These are phyloP conservation scores for Pogona vitticeps DNA, from an alignment of 2,113 vertebrate species.

Conservation along the genomic window DNA sequence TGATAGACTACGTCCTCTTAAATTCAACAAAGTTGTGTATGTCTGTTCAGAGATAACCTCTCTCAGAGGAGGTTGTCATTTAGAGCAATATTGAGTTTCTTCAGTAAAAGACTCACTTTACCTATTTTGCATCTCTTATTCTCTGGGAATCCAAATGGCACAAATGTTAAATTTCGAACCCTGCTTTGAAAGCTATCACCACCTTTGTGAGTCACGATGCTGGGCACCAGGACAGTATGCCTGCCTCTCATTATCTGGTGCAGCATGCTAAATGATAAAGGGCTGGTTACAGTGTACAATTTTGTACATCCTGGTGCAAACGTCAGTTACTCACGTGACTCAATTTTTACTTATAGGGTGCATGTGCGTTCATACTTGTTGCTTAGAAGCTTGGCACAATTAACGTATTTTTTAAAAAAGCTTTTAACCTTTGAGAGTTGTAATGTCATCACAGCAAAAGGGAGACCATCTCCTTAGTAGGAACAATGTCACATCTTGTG, in stretches of 20 bases:
- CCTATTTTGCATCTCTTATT: slow-evolving; percentile 18
- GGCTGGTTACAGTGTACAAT: slow-evolving; percentile 42
- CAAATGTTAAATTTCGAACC: slow-evolving; percentile 34
- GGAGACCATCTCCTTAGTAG: slow-evolving; percentile 60
- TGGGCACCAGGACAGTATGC: slow-evolving; percentile 29
- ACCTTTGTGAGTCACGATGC: neutral
- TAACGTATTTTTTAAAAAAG: neutral
- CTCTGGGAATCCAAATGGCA: neutral
- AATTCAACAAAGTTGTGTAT: too few relatives aligned
- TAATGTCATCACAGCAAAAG: neutral
- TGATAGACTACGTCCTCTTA: neutral
- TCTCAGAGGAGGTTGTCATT: neutral
- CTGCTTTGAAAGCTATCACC: slow-evolving; percentile 51
- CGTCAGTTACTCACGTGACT: neutral
- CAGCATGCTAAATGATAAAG: slow-evolving; percentile 43
- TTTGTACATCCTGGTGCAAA: neutral
- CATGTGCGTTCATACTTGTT: accelerated
- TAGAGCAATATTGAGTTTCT: neutral
- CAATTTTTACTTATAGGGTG: neutral
- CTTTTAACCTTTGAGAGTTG: accelerated
- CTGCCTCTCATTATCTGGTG: slow-evolving; percentile 40
- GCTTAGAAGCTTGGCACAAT: neutral
- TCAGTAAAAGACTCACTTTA: neutral
- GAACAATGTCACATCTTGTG: slow-evolving; percentile 3
- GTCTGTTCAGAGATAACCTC: neutral